These are phyloP conservation scores for Dipodomys ordii DNA, from an alignment of 2,113 vertebrate genomes.

Conservation along the genomic window DNA sequence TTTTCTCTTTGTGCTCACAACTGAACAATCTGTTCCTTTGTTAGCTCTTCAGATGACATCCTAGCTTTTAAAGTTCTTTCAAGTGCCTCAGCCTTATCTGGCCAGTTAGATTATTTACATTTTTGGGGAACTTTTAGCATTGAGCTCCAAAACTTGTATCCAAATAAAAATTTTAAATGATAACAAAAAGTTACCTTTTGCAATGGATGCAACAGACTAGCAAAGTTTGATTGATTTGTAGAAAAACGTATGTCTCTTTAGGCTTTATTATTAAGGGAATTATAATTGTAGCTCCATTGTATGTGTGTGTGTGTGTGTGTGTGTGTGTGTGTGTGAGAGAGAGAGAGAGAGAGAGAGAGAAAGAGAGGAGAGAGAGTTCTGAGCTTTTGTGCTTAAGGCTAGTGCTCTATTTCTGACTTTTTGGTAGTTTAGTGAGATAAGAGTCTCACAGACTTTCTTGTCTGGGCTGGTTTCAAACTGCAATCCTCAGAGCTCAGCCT, in stretches of 20 bases:
- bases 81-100: neutral
- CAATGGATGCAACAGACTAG: neutral
- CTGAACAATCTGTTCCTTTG: neutral
- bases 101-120: neutral
- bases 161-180: constrained; percentile 5
- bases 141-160: neutral
- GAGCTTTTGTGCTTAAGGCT: too few species aligned
- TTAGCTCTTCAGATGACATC: neutral
- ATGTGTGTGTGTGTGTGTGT: too few species aligned
- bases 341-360: too few species aligned
- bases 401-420: too few species aligned
- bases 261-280: neutral
- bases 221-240: neutral
- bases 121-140: neutral
- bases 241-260: neutral
- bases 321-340: too few species aligned
- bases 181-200: neutral
- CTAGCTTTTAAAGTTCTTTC: constrained; percentile 30
- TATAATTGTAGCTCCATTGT: too few species aligned
- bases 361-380: too few species aligned
- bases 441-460: too few species aligned
- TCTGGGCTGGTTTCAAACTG: too few species aligned
- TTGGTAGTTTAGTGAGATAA: too few species aligned
- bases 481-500: too few species aligned
- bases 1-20: neutral